phyloP scores from a whole-genome alignment of 2,113 vertebrate species.

The Tretioscincus oriximinensis region DNA sequence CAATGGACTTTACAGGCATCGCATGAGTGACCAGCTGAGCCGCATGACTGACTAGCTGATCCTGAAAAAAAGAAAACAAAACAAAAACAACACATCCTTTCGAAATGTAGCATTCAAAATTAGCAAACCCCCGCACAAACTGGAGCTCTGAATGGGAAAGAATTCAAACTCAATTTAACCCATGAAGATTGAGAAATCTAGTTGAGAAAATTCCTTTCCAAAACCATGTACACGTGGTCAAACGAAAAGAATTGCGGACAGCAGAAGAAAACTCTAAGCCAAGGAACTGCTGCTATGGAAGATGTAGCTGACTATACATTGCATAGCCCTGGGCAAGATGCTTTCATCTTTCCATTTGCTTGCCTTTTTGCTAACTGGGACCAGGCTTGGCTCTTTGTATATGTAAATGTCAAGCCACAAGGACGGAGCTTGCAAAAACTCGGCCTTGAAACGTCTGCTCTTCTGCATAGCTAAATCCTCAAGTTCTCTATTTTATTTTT shows the following conservation, averaged over 20 bases:
- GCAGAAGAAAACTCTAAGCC: background rate
- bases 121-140: background rate
- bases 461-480: background rate
- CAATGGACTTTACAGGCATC: background rate
- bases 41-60: background rate
- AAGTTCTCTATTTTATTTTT: too few species aligned
- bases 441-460: background rate
- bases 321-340: slow-evolving; percentile 53
- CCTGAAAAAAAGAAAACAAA: background rate
- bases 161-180: background rate
- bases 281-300: slow-evolving; percentile 28
- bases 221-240: slow-evolving; percentile 20
- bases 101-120: slow-evolving; percentile 15
- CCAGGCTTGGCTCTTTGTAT: slow-evolving; percentile 38
- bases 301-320: slow-evolving; percentile 50
- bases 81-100: background rate
- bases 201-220: slow-evolving; percentile 18
- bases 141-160: background rate
- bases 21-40: background rate
- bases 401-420: background rate
- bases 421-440: slow-evolving; percentile 21
- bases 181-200: slow-evolving; percentile 37
- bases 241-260: background rate
- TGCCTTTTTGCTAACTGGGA: slow-evolving; percentile 50
- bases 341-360: slow-evolving; percentile 38